These are phyloP conservation scores for Caenorhabditis becei DNA, from an alignment of 2,888 invertebrate species.

Conservation along the genomic window DNA sequence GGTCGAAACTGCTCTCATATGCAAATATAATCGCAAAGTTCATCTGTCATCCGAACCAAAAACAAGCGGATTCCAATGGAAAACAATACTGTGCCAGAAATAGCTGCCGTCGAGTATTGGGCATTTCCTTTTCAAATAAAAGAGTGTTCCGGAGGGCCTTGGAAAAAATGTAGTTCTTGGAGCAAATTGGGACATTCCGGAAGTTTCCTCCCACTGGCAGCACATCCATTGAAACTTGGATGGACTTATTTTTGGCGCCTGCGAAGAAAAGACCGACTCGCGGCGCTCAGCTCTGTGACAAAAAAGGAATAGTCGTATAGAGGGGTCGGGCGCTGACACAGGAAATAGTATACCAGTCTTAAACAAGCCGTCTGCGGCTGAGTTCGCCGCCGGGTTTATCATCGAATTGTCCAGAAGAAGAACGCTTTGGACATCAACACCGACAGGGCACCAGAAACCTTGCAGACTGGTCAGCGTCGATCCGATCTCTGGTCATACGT, in stretches of 20 bases:
- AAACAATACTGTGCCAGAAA: neutral
- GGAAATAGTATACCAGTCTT: constrained; percentile 47
- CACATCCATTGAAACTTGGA: constrained; percentile 31
- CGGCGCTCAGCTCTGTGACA: constrained; percentile 10
- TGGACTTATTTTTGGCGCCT: constrained; percentile 32
- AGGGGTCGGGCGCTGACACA: constrained; percentile 27
- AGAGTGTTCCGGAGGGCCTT: neutral
- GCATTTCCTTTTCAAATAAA: neutral
- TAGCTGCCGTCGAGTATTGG: neutral
- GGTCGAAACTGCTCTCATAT: too few species aligned
- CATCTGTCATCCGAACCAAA: neutral
- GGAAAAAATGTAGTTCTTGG: constrained; percentile 2
- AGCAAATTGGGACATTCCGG: neutral
- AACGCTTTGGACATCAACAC: neutral
- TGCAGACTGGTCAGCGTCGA: constrained; percentile 14
- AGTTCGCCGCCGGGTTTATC: neutral
- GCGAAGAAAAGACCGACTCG: constrained; percentile 9
- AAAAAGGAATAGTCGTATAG: constrained; percentile 49
- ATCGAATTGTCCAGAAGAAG: constrained; percentile 22
- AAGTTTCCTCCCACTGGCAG: constrained; percentile 8
- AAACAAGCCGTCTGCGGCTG: constrained; percentile 20
- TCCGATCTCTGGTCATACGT: constrained; percentile 20
- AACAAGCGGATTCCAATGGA: neutral
- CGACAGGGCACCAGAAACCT: constrained; percentile 12
- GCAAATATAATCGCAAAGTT: constrained; percentile 7